phyloP scores from a whole-genome alignment of 2,797 vertebrate genomes.

The Anas acuta region DNA sequence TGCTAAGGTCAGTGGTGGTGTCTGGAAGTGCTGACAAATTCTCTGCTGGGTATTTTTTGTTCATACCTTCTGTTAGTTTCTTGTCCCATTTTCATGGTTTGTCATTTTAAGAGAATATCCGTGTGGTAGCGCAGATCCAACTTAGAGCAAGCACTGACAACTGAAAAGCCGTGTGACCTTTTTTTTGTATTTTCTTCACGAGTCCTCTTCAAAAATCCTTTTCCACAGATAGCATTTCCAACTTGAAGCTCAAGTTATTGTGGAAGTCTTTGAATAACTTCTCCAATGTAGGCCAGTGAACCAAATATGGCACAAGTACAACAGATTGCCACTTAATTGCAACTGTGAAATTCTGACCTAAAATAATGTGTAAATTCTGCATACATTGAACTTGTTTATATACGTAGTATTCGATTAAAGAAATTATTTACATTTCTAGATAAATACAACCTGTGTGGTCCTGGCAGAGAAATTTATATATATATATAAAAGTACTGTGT shows the following conservation, averaged over 20 bases:
- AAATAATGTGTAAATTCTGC: not conserved
- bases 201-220: not conserved
- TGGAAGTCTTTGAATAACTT: not conserved
- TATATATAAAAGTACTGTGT: too few relatives aligned
- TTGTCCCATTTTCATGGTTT: not conserved
- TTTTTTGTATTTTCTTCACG: not conserved
- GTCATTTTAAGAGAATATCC: not conserved
- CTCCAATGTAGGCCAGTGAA: not conserved
- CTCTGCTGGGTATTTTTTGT: not conserved
- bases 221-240: not conserved
- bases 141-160: not conserved
- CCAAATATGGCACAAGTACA: not conserved
- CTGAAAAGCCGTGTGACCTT: not conserved
- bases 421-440: fast-evolving
- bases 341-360: not conserved
- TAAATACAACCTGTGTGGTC: not conserved
- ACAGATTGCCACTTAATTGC: not conserved
- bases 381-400: not conserved
- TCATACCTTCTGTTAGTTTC: not conserved
- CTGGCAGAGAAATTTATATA: not conserved
- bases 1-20: not conserved
- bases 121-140: not conserved
- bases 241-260: not conserved
- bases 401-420: not conserved
- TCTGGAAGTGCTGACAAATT: not conserved